phyloP scores from a whole-genome alignment of 2,797 vertebrate genomes.

The Garrulus glandarius region DNA sequence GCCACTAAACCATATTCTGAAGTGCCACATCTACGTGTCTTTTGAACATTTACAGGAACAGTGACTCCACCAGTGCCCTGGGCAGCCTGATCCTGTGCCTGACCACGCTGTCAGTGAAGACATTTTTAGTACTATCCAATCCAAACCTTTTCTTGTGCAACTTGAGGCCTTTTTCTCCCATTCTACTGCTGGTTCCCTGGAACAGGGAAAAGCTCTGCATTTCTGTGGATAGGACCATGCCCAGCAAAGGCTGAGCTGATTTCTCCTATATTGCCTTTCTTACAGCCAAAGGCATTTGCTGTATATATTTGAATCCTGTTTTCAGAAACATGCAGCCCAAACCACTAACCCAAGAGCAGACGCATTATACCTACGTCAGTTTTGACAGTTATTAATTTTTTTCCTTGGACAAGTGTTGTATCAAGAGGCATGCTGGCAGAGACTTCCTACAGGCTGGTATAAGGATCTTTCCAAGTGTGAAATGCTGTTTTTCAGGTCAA shows the following conservation, averaged over 20 bases:
- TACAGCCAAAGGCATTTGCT: background rate
- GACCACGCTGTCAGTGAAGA: background rate
- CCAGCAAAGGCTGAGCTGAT: background rate
- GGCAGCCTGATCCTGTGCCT: background rate
- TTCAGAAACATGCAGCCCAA: background rate
- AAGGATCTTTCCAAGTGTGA: background rate
- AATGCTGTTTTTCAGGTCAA: background rate
- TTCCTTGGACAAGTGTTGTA: background rate
- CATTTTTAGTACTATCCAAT: background rate
- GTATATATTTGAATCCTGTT: background rate
- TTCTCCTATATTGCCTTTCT: background rate
- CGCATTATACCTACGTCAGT: background rate
- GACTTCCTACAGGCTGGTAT: background rate
- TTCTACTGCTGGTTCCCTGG: fast-evolving
- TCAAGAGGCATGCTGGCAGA: background rate
- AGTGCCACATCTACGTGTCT: too few species aligned
- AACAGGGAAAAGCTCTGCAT: background rate
- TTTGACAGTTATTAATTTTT: background rate
- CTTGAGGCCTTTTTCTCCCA: background rate
- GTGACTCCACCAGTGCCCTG: too few species aligned
- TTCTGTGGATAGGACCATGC: fast-evolving
- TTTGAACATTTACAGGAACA: background rate
- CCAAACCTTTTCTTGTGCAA: background rate
- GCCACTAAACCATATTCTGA: background rate
- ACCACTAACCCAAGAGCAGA: background rate